A percentile compares a stretch with the other conserved stretches of the same genome.
These are phyloP conservation scores for Drosophila ezoana DNA, from an alignment of 2,888 invertebrate genomes.

Conservation along the genomic window DNA sequence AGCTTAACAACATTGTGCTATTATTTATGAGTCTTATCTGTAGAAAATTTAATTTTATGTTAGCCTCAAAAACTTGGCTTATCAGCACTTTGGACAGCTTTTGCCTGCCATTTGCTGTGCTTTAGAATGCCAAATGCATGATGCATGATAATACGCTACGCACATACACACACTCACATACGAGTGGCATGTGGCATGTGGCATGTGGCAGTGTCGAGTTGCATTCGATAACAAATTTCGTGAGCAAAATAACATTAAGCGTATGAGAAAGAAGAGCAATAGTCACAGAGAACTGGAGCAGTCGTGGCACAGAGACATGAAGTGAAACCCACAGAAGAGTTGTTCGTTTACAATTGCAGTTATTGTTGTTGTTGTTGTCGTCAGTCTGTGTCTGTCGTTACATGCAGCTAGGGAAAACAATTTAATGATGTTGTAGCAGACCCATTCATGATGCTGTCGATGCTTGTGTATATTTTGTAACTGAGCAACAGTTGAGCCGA, in stretches of 20 bases:
- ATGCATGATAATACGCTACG: conserved; percentile 19
- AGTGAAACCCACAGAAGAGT: conserved; percentile 22
- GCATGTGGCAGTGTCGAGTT: conserved; percentile 45
- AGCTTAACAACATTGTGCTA: background rate
- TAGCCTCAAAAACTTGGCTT: conserved; percentile 20
- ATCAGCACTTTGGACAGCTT: conserved; percentile 53
- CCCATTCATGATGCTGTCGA: conserved; percentile 47
- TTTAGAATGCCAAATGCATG: conserved; percentile 41
- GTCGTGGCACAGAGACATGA: conserved; percentile 8
- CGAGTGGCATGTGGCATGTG: conserved; percentile 14
- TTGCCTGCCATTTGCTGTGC: conserved; percentile 37
- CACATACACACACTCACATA: background rate
- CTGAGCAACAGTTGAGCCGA: conserved; percentile 24
- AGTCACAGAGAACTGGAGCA: conserved; percentile 3
- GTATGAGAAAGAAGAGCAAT: conserved; percentile 1
- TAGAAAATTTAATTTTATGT: conserved; percentile 17
- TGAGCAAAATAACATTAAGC: conserved; percentile 56
- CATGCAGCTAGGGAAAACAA: conserved; percentile 74
- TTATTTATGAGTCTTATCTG: background rate
- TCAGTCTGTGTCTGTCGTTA: conserved; percentile 41
- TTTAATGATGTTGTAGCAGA: conserved; percentile 71
- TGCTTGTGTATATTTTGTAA: conserved; percentile 15
- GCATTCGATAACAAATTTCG: conserved; percentile 56
- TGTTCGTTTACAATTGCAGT: conserved; percentile 25
- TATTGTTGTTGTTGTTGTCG: conserved; percentile 22